Base-by-base conservation (phyloP, 2,888 invertebrate genomes). In the Trimorus sp. region DNA sequence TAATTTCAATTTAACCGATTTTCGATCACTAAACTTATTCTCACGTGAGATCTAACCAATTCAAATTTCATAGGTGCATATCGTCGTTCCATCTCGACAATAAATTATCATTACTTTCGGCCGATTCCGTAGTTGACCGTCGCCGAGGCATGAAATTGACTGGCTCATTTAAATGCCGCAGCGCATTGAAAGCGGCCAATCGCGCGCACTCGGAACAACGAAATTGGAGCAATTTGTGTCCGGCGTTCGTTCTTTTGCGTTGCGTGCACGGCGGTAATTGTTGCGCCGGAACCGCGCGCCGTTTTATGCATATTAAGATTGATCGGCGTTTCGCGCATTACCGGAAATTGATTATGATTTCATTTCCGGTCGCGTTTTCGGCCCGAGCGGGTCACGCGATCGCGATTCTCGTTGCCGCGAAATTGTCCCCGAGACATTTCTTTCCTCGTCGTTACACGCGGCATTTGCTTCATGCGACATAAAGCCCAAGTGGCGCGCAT, bases 221-320 rank as follows among this genome's bases (percentile, higher is more conserved):
- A 77, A 77, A 77, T 77, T 77, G 40, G 69, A 58, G 63, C 69
- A 77, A 77, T 77, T 77, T 69, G 58, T 70, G 56, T 77, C 42
- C 49, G 37, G 58, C 65, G 37, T 63, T 38, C 36, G 49, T 49
- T 70, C 42, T 51, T 58, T 77, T 63, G 58, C 58, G 65, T 69
- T 45, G 76, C 69, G 45, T 60, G 69, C 49, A 54, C 37, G 11
- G 40, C 14, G 36, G 62, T 76, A 69, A 69, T 76, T 76, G 48
- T 76, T 54, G 60, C 37, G 48, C 26, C 38, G 16, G 37, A 37
- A 54, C 9, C 26, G 26, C 14, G 54, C 48, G 56, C 51, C 48
- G 36, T 38, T 69, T 54, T 26, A 69, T 69, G 69, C 48, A 38
- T 54, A 69, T 69, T 63, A 68, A 56, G 69, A 77, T 63, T 69